Conservation (phyloP, 2,797 vertebrate species). For the Oreochromis mossambicus region DNA sequence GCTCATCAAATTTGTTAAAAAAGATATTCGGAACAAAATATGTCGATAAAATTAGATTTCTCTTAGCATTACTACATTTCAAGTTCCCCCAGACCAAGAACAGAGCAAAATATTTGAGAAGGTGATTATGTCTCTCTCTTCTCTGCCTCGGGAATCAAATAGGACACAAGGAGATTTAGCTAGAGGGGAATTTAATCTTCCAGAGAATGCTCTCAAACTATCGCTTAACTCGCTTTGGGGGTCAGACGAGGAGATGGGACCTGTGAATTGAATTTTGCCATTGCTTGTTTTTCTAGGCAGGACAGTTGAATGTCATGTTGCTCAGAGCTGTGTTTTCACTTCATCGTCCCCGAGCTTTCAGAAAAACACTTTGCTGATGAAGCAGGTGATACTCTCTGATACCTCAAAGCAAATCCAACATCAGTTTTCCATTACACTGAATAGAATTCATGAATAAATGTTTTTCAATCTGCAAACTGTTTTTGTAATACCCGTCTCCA, state of each 20-base stretch:
- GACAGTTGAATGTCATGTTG: constrained; percentile 43
- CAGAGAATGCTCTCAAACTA: constrained; percentile 40
- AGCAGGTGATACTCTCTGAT: constrained; percentile 2
- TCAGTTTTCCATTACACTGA: constrained; percentile 7
- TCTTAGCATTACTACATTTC: neutral
- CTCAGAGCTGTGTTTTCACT: constrained; percentile 12
- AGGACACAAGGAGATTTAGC: constrained; percentile 38
- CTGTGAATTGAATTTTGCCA: constrained; percentile 48
- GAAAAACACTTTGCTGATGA: constrained; percentile 26
- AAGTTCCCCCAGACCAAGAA: neutral
- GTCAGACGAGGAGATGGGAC: constrained; percentile 28
- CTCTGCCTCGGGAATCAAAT: constrained; percentile 24
- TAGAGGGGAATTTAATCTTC: constrained; percentile 40
- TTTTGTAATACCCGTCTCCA: neutral
- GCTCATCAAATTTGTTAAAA: neutral
- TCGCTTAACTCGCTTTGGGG: constrained; percentile 24
- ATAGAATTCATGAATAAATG: neutral
- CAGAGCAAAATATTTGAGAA: constrained; percentile 15
- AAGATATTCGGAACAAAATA: neutral
- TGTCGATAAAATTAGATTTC: neutral
- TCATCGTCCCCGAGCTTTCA: constrained; percentile 13
- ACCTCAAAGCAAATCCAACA: neutral
- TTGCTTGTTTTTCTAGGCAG: constrained; percentile 25
- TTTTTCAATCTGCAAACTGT: neutral
- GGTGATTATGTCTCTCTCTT: constrained; percentile 5